Evolutionary conservation across 2,113 vertebrate species (phyloP).

Genomic region (Scomber scombrus): DNA sequence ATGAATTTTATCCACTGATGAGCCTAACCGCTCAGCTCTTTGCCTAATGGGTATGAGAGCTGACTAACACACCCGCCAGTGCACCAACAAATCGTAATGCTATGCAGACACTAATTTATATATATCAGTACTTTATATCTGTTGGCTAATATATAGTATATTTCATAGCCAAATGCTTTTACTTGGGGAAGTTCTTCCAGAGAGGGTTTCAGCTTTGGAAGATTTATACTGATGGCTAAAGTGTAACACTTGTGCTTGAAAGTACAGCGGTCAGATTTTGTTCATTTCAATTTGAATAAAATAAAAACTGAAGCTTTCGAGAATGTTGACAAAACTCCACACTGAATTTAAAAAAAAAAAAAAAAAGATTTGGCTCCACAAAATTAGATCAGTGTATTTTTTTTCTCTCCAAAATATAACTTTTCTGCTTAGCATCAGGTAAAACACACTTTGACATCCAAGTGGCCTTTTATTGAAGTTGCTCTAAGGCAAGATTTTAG

Average conservation of each 20-base stretch:
- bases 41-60: conserved; percentile 27
- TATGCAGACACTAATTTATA: conserved; percentile 77
- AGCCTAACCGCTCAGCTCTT: conserved; percentile 39
- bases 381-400: conserved; percentile 24
- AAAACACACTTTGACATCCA: conserved; percentile 65
- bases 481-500: conserved; percentile 4
- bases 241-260: neutral
- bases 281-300: conserved; percentile 23
- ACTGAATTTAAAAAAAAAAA: conserved; percentile 2
- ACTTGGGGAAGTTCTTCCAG: conserved; percentile 31
- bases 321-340: neutral
- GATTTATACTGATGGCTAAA: conserved; percentile 41
- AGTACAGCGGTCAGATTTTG: conserved; percentile 15
- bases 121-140: conserved; percentile 45
- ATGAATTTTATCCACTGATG: conserved; percentile 38
- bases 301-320: conserved; percentile 4
- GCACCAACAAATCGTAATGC: conserved; percentile 57
- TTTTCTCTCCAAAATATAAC: neutral
- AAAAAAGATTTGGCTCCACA: conserved; percentile 25
- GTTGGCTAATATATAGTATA: conserved; percentile 40
- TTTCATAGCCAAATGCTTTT: conserved; percentile 46
- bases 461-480: conserved; percentile 80
- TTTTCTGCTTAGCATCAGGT: conserved; percentile 46
- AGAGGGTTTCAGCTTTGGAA: conserved; percentile 48
- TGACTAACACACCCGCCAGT: conserved; percentile 42